Conservation (phyloP, 2,888 invertebrate genomes). For the Phoronis australis region DNA sequence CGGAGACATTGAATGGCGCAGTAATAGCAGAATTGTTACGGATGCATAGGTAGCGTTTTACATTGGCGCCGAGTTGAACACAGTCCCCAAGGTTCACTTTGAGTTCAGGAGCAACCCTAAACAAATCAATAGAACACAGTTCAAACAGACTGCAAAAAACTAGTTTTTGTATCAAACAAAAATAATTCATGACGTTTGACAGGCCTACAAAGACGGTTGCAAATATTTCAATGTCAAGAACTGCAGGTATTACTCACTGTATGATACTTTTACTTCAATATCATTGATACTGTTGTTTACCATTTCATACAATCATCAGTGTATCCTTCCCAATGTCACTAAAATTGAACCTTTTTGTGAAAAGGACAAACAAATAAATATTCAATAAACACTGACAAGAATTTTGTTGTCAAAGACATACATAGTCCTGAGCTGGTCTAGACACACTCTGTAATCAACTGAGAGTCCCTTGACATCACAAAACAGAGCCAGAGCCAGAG, state of each 20-base stretch:
- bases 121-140: not conserved
- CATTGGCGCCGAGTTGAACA: constrained; percentile 23
- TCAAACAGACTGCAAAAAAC: not conserved
- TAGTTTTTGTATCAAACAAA: not conserved
- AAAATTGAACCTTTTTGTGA: too few relatives aligned
- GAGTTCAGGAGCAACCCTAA: constrained; percentile 11
- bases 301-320: too few relatives aligned
- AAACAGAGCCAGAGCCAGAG: constrained; percentile 33
- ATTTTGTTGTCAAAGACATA: too few relatives aligned
- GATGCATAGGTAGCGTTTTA: constrained; percentile 34
- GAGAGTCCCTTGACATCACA: constrained; percentile 38
- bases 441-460: constrained; percentile 40
- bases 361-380: too few relatives aligned
- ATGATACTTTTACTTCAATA: too few relatives aligned
- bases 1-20: constrained; percentile 28
- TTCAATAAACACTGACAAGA: too few relatives aligned
- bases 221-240: not conserved
- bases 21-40: constrained; percentile 41
- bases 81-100: constrained; percentile 36
- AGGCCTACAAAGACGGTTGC: not conserved
- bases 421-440: too few relatives aligned
- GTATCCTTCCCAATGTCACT: too few relatives aligned
- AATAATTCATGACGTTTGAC: not conserved
- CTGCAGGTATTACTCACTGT: not conserved
- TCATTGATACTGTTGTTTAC: too few relatives aligned